A percentile compares a stretch with the other conserved stretches of the same genome.
Evolutionary conservation across 2,113 vertebrate genomes (phyloP).

Genomic region (Tichodroma muraria): DNA sequence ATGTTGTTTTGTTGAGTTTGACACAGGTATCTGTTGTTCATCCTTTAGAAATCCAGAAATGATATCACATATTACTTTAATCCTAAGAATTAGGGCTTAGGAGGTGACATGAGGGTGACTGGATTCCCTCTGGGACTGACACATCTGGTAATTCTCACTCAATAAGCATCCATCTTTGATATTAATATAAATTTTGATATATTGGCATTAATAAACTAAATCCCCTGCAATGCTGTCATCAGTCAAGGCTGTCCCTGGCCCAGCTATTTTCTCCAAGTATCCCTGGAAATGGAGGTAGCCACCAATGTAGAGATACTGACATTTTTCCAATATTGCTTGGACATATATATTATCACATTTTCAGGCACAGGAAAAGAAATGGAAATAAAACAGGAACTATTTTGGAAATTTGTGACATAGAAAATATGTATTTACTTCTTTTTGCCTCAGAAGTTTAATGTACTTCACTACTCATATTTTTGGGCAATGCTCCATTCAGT

Average conservation of each 20-base stretch:
- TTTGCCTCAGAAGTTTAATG: not conserved
- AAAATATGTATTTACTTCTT: not conserved
- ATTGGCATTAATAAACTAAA: not conserved
- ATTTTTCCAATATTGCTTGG: accelerated
- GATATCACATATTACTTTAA: not conserved
- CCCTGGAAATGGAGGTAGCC: not conserved
- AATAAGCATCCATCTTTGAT: not conserved
- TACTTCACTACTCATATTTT: not conserved
- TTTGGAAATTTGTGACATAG: not conserved
- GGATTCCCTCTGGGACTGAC: not conserved
- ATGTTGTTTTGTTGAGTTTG: not conserved
- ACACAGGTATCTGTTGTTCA: not conserved
- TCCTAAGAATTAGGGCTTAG: not conserved
- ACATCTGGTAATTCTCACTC: not conserved
- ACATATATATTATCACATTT: not conserved
- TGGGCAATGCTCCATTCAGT: not conserved
- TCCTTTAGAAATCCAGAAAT: not conserved
- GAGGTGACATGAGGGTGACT: not conserved
- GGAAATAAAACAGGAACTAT: not conserved
- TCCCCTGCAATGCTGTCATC: not conserved
- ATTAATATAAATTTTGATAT: not conserved
- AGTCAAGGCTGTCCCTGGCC: not conserved
- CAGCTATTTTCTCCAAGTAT: accelerated
- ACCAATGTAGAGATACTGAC: not conserved
- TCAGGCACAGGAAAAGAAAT: not conserved